Percentiles rank a stretch among this genome's conserved stretches.
phyloP scores from a whole-genome alignment of 2,888 invertebrate genomes.

The Phortica okadai region DNA sequence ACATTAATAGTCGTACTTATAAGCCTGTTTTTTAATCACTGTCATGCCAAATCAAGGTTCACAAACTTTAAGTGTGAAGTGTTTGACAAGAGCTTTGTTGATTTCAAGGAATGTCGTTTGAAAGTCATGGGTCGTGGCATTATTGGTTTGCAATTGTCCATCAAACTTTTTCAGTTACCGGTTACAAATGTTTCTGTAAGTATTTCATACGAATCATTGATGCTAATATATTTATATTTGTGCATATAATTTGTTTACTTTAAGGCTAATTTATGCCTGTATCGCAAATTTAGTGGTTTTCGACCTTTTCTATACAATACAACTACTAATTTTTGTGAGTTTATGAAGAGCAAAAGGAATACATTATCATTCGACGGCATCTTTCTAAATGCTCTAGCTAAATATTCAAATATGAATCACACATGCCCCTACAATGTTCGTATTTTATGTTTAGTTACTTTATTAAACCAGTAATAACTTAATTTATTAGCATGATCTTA shows the following conservation, averaged over 20 bases:
- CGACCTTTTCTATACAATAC: conserved; percentile 13
- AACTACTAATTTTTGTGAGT: neutral
- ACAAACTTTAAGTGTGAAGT: neutral
- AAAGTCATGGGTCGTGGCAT: neutral
- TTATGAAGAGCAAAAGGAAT: neutral
- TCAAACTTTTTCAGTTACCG: neutral
- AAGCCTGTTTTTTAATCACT: no score
- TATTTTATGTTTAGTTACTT: neutral
- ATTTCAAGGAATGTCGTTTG: neutral
- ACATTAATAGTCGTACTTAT: no score
- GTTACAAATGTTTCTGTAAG: neutral
- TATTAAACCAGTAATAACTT: no score
- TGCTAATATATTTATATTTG: no score
- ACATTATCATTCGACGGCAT: neutral
- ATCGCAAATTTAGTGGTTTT: neutral
- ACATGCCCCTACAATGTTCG: conserved; percentile 18
- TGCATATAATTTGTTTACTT: neutral
- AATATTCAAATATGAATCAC: conserved; percentile 8
- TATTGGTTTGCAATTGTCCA: neutral
- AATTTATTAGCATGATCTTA: neutral
- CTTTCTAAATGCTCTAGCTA: neutral
- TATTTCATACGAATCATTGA: neutral
- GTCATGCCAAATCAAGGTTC: neutral
- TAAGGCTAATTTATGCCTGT: neutral
- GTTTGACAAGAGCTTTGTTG: neutral